phyloP scores from a whole-genome alignment of 2,888 invertebrate genomes.

The Leptinotarsa peninsularis region DNA sequence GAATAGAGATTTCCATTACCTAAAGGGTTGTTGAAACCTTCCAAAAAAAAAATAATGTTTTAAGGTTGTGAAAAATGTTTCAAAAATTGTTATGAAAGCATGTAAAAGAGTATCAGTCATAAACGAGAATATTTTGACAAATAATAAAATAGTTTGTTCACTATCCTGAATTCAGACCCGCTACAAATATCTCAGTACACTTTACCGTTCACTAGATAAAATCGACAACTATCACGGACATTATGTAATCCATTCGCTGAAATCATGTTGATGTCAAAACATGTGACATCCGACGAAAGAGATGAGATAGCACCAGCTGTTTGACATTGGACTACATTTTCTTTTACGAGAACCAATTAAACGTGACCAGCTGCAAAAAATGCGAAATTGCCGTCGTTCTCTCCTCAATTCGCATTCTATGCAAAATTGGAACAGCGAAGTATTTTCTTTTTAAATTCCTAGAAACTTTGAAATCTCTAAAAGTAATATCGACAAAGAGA shows the following conservation, averaged over 20 bases:
- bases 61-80: too few relatives aligned
- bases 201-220: conserved; percentile 21
- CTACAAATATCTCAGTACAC: not conserved
- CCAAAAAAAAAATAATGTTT: too few relatives aligned
- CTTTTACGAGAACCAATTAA: conserved; percentile 36
- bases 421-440: not conserved
- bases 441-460: not conserved
- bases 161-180: too few relatives aligned
- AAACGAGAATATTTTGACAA: too few relatives aligned
- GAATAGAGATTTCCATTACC: too few relatives aligned
- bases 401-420: conserved; percentile 3
- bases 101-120: too few relatives aligned
- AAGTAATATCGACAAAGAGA: too few relatives aligned
- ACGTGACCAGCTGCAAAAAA: conserved; percentile 32
- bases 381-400: conserved; percentile 18
- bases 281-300: conserved; percentile 37
- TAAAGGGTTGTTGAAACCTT: too few relatives aligned
- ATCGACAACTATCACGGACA: conserved; percentile 38
- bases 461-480: not conserved
- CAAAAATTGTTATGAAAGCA: too few relatives aligned
- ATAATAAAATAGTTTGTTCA: too few relatives aligned
- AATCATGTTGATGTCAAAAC: conserved; percentile 33
- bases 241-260: conserved; percentile 38
- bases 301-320: conserved; percentile 36
- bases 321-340: conserved; percentile 42